Evolutionary conservation across 2,888 invertebrate species (phyloP), one percentile per base, ranked within the genome.

Genomic region (Eristalis pertinax): DNA sequence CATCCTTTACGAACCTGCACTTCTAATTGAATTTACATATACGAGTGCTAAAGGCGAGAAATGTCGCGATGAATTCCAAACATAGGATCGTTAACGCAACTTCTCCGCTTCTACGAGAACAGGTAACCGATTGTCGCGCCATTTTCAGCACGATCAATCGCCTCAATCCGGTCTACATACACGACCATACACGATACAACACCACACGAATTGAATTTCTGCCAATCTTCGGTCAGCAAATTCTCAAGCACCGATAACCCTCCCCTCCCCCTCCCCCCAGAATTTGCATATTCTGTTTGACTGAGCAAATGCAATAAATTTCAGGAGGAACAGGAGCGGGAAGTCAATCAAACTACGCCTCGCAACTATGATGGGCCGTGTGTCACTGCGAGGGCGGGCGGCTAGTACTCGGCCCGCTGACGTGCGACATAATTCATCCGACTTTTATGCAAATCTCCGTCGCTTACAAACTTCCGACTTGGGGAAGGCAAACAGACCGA

Each of bases 391-490:
- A 29, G 22, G 13, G 24, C 26, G n/a, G n/a, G n/a, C 35, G 32
- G n/a, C 13, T 1, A 32, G 32, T 32, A 35, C 35, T 10, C 35
- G n/a, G 35, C 63, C 32, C 19, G 32, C n/a, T 41, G 65, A 24
- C 65, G 43, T 15, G 43, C 22, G n/a, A 43, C n/a, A 43, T 43
- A 67, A 43, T n/a, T 43, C 26, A 67, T 43, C 43, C 67, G 29
- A 68, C 19, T 29, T 13, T 50, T 68, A 68, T 68, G 68, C 68
- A 68, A 68, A 68, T 68, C 4, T 19, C n/a, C n/a, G 19, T 50
- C 50, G 19, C 19, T n/a, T 7, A 50, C 50, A 19, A 50, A 10
- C 50, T 50, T 50, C 50, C 50, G 50, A 50, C 50, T n/a, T 19
- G 50, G 7, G 50, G 8, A 67, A 43, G 10, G 13, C 10, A 15